phyloP scores from a whole-genome alignment of 2,888 invertebrate genomes.

The Thalpophila matura region DNA sequence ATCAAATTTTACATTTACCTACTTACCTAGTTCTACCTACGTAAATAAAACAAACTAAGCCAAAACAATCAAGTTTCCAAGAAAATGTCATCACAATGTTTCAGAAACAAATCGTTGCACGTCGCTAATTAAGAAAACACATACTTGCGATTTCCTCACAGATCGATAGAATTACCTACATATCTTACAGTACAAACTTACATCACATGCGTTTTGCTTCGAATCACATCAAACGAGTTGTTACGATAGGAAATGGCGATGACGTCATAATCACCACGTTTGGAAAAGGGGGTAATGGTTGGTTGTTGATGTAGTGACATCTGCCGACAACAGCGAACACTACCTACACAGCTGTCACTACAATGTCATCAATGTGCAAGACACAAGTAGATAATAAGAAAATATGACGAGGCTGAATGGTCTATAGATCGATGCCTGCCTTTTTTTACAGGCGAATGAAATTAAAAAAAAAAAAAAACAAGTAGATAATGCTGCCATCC shows the following conservation, averaged over 20 bases:
- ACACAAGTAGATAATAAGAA: neutral
- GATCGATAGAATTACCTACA: constrained; percentile 40
- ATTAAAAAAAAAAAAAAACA: no score
- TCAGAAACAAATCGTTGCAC: neutral
- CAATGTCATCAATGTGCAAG: constrained; percentile 3
- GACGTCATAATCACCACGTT: constrained; percentile 16
- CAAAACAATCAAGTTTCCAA: neutral
- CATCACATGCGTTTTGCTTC: constrained; percentile 50
- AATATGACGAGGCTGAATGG: no score
- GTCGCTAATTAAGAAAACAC: constrained; percentile 14
- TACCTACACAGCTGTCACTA: no score
- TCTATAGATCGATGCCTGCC: no score
- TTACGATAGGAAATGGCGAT: constrained; percentile 23
- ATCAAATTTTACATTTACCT: no score
- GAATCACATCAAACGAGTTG: constrained; percentile 37
- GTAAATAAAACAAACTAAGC: neutral
- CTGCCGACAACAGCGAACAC: no score
- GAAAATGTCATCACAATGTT: neutral
- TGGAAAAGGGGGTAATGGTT: neutral
- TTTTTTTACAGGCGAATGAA: no score
- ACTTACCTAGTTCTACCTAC: no score
- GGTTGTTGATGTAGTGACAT: no score
- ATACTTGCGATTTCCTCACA: constrained; percentile 26
- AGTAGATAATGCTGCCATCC: no score
- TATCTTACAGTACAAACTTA: constrained; percentile 16